Base-by-base conservation (phyloP, 2,113 vertebrate genomes). In the Megaleporinus macrocephalus region DNA sequence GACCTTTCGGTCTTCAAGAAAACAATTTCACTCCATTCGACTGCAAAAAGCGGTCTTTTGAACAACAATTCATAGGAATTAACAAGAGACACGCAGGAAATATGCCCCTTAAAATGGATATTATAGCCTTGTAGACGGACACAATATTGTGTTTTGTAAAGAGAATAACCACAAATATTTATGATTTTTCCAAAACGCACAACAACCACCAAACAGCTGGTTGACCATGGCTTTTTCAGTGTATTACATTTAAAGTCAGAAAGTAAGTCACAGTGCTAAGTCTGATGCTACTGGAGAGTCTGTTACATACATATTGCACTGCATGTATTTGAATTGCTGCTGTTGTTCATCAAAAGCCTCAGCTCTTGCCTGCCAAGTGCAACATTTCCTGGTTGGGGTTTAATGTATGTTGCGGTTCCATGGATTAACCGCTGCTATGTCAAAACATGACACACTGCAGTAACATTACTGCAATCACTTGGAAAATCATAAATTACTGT, bases 1-100 rank as follows among this genome's bases (percentile, higher is more conserved):
- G 26, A 76, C 65, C 6, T 10, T 47, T 70, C 12, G 24, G 49
- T 57, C 61, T 84, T 84, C 36, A 73, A 72, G 57, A 86, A 81
- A 78, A 82, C 71, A 66, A 73, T 51, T 68, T 79, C 18, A 29
- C 27, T 26, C 53, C 20, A n/a, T 83, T 83, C 63, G 55, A 49
- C 30, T 61, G n/a, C 44, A 83, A 53, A 85, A 30, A 76, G 76
- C 53, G 74, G 51, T 76, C 62, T 22, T 59, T 63, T 49, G n/a
- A 69, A 71, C 62, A 70, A 51, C 70, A 79, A 29, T 49, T 66
- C 70, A 78, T 78, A 13, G 27, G 53, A 65, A 83, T 66, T 78
- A 83, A 73, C 24, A 12, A 73, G 53, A 73, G 66, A 61, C 29
- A 57, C 20, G 15, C 66, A 53, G 2, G 16, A 80, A 75, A 63